phyloP scores from a whole-genome alignment of 2,888 invertebrate genomes.

The Lacanobia wlatinum region DNA sequence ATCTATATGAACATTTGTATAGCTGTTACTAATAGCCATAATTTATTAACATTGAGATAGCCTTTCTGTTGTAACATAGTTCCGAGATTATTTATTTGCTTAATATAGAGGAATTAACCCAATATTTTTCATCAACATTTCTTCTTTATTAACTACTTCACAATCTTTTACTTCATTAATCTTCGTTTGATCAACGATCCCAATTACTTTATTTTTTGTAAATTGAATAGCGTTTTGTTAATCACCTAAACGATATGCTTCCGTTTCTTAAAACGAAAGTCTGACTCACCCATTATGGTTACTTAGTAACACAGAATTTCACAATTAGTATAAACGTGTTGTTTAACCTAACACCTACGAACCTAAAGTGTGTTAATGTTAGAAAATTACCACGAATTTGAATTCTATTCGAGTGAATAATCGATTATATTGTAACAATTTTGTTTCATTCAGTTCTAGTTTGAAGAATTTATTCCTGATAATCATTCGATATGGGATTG shows the following conservation, averaged over 20 bases:
- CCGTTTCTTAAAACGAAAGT: constrained; percentile 37
- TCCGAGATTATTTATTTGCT: not conserved
- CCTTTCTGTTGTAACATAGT: not conserved
- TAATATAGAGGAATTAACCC: not conserved
- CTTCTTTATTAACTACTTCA: not conserved
- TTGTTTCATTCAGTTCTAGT: constrained; percentile 18
- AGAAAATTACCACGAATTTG: constrained; percentile 43
- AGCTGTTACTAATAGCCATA: constrained; percentile 12
- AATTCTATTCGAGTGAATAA: constrained; percentile 43
- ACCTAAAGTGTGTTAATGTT: constrained; percentile 46
- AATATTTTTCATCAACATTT: constrained; percentile 1
- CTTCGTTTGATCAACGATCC: constrained; percentile 5
- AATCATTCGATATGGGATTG: constrained; percentile 51
- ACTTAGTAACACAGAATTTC: constrained; percentile 52
- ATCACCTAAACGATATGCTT: constrained; percentile 25
- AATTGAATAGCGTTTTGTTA: constrained; percentile 33
- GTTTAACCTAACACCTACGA: constrained; percentile 46
- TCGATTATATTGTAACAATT: constrained; percentile 47
- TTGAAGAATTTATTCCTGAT: constrained; percentile 25
- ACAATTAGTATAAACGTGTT: constrained; percentile 56
- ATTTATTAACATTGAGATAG: constrained; percentile 23
- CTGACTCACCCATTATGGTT: constrained; percentile 48
- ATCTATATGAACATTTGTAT: constrained; percentile 36
- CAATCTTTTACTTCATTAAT: constrained; percentile 1
- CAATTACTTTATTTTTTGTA: constrained; percentile 25